Percentiles rank a stretch among this genome's conserved stretches.
Conservation (phyloP, 2,888 invertebrate species). For the Eudemis profundana region DNA sequence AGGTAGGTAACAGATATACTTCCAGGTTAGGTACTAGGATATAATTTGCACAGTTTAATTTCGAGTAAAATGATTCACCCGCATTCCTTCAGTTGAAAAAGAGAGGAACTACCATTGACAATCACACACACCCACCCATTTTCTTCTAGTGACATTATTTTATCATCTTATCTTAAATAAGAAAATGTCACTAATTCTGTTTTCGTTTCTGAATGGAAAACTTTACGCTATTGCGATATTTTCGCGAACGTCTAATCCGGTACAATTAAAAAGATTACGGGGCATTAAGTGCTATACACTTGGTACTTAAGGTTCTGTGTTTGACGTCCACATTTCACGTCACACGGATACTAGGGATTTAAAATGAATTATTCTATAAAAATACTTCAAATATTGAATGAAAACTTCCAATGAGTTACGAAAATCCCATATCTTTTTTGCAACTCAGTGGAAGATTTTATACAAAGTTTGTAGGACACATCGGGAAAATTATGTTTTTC, state of each 20-base stretch:
- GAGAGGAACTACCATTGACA: background rate
- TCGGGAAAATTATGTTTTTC: too few relatives aligned
- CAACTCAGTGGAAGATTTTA: too few relatives aligned
- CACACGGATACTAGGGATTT: too few relatives aligned
- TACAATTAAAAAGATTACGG: slow-evolving; percentile 14
- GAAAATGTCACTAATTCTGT: slow-evolving; percentile 4
- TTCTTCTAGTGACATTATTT: background rate
- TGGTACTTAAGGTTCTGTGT: background rate
- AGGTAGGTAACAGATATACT: too few relatives aligned
- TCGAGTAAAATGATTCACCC: background rate
- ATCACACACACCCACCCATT: background rate
- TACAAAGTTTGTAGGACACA: too few relatives aligned
- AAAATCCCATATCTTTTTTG: too few relatives aligned
- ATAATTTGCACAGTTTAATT: too few relatives aligned
- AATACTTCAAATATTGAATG: too few relatives aligned
- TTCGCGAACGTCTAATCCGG: slow-evolving; percentile 14
- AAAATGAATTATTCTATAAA: too few relatives aligned
- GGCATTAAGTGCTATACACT: background rate
- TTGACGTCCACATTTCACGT: too few relatives aligned
- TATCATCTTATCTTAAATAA: slow-evolving; percentile 2
- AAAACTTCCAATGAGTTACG: too few relatives aligned
- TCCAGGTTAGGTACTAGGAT: too few relatives aligned
- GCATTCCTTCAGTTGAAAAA: background rate
- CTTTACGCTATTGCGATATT: slow-evolving; percentile 16
- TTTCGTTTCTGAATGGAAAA: slow-evolving; percentile 24